A percentile compares a stretch with the other conserved stretches of the same genome.
Evolutionary conservation across 2,888 invertebrate species (phyloP).

Genomic region (Tipula vernalis): DNA sequence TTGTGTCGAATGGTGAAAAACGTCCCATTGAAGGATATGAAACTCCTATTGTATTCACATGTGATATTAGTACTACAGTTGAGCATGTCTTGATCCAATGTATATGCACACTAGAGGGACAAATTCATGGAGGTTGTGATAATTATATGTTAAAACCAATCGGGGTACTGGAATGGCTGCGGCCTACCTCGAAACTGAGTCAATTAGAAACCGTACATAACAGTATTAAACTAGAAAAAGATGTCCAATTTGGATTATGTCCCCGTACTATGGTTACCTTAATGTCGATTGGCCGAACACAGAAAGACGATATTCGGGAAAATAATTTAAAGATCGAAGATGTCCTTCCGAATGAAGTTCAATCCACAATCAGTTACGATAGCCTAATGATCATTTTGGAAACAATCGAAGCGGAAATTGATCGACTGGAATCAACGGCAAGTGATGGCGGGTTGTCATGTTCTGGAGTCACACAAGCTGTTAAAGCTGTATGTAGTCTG

Average conservation of each 20-base stretch:
- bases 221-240: constrained; percentile 84
- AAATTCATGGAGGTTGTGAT: constrained; percentile 48
- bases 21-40: constrained; percentile 33
- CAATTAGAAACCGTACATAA: constrained; percentile 90
- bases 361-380: constrained; percentile 65
- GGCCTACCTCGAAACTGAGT: constrained; percentile 66
- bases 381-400: constrained; percentile 77
- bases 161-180: constrained; percentile 81
- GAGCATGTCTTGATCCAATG: constrained; percentile 78
- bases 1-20: constrained; percentile 7
- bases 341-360: constrained; percentile 61
- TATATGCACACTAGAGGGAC: constrained; percentile 66
- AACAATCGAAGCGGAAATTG: constrained; percentile 70
- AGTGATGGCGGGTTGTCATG: constrained; percentile 38
- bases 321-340: constrained; percentile 64
- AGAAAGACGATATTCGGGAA: constrained; percentile 68
- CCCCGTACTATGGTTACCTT: constrained; percentile 54
- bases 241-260: constrained; percentile 57
- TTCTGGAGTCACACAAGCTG: constrained; percentile 72
- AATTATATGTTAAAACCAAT: constrained; percentile 53
- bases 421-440: constrained; percentile 51
- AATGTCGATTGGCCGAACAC: constrained; percentile 61
- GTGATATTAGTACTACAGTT: constrained; percentile 77
- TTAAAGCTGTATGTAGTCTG: constrained; percentile 83
- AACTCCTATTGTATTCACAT: constrained; percentile 76